phyloP scores from a whole-genome alignment of 2,113 vertebrate species.

The Marcusenius ussheri region DNA sequence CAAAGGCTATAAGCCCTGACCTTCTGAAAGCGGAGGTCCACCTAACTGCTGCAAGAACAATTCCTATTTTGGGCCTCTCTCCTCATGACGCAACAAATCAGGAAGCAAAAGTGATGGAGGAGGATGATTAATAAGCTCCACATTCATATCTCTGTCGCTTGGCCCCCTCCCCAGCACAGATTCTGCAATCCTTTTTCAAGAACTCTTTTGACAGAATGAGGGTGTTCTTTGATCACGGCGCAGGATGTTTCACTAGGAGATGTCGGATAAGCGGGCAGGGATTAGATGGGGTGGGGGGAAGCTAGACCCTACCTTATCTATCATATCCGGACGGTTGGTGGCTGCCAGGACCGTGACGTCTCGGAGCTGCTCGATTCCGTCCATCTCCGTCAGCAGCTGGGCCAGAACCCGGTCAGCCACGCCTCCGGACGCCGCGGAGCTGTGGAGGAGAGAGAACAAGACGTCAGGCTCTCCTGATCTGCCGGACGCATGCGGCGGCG shows the following conservation, averaged over 20 bases:
- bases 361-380: conserved; percentile 87
- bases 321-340: conserved; percentile 93
- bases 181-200: conserved; percentile 38
- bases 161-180: not conserved
- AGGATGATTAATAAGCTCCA: not conserved
- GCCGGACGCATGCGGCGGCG: not conserved
- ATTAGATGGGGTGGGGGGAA: conserved; percentile 16
- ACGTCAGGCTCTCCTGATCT: no score
- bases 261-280: conserved; percentile 34
- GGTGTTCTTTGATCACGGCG: conserved; percentile 52
- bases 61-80: not conserved
- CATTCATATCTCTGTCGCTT: not conserved
- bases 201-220: conserved; percentile 44
- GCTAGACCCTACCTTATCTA: conserved; percentile 82
- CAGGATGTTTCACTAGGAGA: conserved; percentile 58
- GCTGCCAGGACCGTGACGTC: conserved; percentile 89
- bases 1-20: not conserved
- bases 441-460: conserved; percentile 31
- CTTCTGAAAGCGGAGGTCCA: not conserved
- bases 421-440: conserved; percentile 72
- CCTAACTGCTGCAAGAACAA: not conserved
- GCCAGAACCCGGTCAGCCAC: conserved; percentile 89
- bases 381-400: conserved; percentile 94
- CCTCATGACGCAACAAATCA: not conserved
- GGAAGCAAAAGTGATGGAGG: not conserved